A percentile compares a stretch with the other conserved stretches of the same genome.
Evolutionary conservation across 2,888 invertebrate species (phyloP).

Genomic region (Limulus polyphemus): DNA sequence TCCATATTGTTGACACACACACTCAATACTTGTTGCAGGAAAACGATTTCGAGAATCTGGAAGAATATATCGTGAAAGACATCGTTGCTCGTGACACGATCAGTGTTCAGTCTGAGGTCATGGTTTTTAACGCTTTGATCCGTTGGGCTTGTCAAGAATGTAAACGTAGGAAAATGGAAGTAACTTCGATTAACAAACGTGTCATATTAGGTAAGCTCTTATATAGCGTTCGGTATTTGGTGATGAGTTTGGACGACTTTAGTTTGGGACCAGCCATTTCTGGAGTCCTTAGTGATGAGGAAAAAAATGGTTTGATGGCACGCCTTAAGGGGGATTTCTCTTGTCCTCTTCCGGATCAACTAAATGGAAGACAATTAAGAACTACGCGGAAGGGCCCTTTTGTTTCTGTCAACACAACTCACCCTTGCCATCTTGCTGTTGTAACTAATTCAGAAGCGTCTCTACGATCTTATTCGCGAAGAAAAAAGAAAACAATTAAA

Average conservation of each 20-base stretch:
- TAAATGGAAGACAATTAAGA: conserved; percentile 3
- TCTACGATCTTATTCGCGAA: too few relatives aligned
- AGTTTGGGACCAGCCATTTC: conserved; percentile 46
- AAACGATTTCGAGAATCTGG: conserved; percentile 47
- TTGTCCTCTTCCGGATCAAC: conserved; percentile 8
- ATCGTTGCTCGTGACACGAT: conserved; percentile 56
- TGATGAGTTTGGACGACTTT: conserved; percentile 53
- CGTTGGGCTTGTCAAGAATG: conserved; percentile 50
- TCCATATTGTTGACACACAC: conserved; percentile 48
- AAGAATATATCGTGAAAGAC: conserved; percentile 49
- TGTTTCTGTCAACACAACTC: too few relatives aligned
- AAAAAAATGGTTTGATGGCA: conserved; percentile 37
- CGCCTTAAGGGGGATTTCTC: conserved; percentile 33
- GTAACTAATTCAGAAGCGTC: too few relatives aligned
- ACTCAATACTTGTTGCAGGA: conserved; percentile 46
- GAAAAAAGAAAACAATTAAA: too few relatives aligned
- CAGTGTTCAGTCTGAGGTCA: conserved; percentile 47
- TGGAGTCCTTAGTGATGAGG: conserved; percentile 44
- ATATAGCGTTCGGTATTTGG: conserved; percentile 52
- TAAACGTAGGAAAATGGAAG: conserved; percentile 42
- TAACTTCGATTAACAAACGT: conserved; percentile 43
- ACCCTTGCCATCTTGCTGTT: too few relatives aligned
- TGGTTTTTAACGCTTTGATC: conserved; percentile 47
- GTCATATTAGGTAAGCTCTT: conserved; percentile 45
- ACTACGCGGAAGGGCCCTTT: conserved; percentile 1